phyloP scores from a whole-genome alignment of 2,888 invertebrate genomes.

The Phengaris alcon region DNA sequence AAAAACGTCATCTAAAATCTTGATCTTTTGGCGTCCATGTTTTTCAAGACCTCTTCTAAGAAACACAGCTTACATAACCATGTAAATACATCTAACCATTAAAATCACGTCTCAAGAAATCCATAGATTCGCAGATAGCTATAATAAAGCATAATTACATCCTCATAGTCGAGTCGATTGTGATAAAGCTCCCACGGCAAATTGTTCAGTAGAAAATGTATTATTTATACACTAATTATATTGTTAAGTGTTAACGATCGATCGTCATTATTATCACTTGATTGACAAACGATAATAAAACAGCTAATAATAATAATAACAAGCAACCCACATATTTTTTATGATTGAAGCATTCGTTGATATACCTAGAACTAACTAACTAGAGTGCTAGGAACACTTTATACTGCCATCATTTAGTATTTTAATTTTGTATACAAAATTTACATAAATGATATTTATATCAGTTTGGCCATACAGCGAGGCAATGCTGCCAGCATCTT shows the following conservation, averaged over 20 bases:
- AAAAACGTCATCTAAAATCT: not conserved
- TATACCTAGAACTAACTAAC: too few species aligned
- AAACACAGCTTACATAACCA: not conserved
- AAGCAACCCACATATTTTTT: too few species aligned
- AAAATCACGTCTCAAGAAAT: constrained; percentile 3
- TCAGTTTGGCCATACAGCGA: too few species aligned
- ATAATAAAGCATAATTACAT: constrained; percentile 19
- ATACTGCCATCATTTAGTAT: too few species aligned
- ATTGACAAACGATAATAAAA: not conserved
- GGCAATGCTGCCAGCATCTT: too few species aligned
- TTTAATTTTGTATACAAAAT: too few species aligned
- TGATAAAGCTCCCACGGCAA: constrained; percentile 8
- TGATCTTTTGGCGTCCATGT: not conserved
- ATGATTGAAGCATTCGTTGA: too few species aligned
- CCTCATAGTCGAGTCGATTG: not conserved
- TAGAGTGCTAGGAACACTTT: too few species aligned
- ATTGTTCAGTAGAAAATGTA: constrained; percentile 5
- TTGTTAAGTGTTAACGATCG: not conserved
- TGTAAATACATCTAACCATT: not conserved
- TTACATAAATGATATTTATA: too few species aligned
- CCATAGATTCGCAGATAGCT: constrained; percentile 7
- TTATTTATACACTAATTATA: not conserved
- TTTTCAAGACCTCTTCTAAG: not conserved
- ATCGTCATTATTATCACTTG: not conserved
- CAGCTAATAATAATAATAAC: too few species aligned